Base-by-base conservation (phyloP, 2,888 invertebrate genomes). In the Tiliacea citrago region DNA sequence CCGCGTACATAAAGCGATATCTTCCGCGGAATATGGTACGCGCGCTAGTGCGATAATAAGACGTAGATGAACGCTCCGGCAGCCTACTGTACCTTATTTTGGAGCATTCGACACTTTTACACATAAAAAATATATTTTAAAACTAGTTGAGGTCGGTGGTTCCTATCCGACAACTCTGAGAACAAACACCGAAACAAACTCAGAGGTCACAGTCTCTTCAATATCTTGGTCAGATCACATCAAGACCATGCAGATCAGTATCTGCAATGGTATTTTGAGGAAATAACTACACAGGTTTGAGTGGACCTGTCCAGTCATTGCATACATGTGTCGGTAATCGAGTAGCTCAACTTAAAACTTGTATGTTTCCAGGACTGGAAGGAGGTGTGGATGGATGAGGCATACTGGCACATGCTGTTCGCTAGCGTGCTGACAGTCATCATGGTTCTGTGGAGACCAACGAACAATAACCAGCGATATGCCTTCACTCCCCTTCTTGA, bases 401-500 rank as follows among this genome's bases (percentile, higher is more conserved):
- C 99, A 6, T 99, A 98, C 94, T 99, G 99, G 99, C 99, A 99
- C 94, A 97, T 99, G 53, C 96, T 99, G 75, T 99, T 99, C 95
- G 98, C 98, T 24, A 97, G 98, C 84, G 97, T 99, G 73, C 97
- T 99, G 42, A 95, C 98, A 55, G 98, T 98, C 51, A 99, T 99
- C 87, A 99, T 99, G 98, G 97, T 99, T 81, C 97, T 99, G 81
- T 99, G 99, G 99, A 97, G 99, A 85, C 99, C 99, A 9, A 99
- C 99, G 29, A 98, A 98, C 92, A 99, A 99, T 95, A 99, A 99
- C 95, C 99, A 99, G 95, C 97, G 99, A 89, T 98, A 98, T 94
- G 99, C 99, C 6, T 99, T 99, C 96, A 99, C 99, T 2, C 99
- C 99, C 63, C 97, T 99, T 49, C 96, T 99, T 24, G 99, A 98